Evolutionary conservation across 2,113 vertebrate species (phyloP).

Genomic region (Eira barbara): DNA sequence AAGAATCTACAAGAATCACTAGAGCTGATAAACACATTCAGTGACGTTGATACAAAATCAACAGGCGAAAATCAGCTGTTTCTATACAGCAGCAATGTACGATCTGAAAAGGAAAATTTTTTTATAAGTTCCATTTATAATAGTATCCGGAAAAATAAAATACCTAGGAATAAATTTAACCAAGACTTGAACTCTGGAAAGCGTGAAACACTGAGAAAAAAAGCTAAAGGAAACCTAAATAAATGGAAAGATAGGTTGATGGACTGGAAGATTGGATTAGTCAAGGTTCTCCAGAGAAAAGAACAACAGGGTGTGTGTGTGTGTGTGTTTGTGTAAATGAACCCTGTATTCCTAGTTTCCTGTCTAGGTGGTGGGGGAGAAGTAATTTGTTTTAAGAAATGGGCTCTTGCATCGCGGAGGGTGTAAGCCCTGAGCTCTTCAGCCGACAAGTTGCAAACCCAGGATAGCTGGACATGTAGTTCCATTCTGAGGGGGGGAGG

Average conservation of each 20-base stretch:
- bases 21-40: not conserved
- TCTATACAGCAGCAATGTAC: not conserved
- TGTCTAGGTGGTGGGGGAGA: not conserved
- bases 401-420: not conserved
- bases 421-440: not conserved
- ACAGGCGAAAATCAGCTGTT: not conserved
- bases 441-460: not conserved
- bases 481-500: not conserved
- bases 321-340: not conserved
- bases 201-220: not conserved
- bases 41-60: not conserved
- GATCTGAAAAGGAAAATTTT: not conserved
- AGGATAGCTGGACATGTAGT: not conserved
- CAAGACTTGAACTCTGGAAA: not conserved
- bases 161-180: constrained; percentile 14
- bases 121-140: not conserved
- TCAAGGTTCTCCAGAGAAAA: constrained; percentile 15
- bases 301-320: not conserved
- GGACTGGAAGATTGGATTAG: not conserved
- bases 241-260: not conserved
- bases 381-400: not conserved
- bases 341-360: not conserved
- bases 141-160: not conserved
- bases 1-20: not conserved
- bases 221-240: not conserved